Conservation (phyloP, 35 echinoderm and acorn worm genomes). For the Antedon bifida region DNA sequence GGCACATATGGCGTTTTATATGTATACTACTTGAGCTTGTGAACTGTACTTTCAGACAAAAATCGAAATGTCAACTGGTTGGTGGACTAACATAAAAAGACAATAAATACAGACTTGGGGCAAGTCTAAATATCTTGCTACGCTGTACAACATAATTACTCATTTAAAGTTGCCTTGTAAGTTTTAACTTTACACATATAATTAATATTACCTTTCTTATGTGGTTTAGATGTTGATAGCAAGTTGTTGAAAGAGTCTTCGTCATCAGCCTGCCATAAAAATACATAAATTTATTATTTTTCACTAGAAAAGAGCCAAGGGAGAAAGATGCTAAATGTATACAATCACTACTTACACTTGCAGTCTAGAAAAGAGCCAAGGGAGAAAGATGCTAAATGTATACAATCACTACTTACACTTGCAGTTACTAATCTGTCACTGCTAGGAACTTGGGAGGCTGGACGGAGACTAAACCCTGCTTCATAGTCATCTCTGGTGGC, state of each 20-base stretch:
- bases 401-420: neutral
- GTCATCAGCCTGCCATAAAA: constrained; percentile 35
- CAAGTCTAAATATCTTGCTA: too few relatives aligned
- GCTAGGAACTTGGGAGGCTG: neutral
- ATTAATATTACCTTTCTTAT: neutral
- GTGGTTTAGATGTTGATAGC: neutral
- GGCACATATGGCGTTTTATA: too few relatives aligned
- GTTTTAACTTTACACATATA: too few relatives aligned
- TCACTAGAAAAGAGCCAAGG: too few relatives aligned
- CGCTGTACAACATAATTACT: too few relatives aligned
- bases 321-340: neutral
- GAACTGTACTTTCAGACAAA: too few relatives aligned
- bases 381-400: neutral
- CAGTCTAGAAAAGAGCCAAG: neutral
- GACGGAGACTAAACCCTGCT: neutral
- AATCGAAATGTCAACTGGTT: too few relatives aligned
- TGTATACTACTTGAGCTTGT: too few relatives aligned
- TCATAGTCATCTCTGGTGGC: neutral
- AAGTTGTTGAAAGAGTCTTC: constrained; percentile 16
- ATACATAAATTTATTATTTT: too few relatives aligned
- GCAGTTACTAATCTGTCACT: neutral
- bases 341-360: neutral
- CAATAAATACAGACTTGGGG: too few relatives aligned
- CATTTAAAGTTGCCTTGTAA: too few relatives aligned
- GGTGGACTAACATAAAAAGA: too few relatives aligned